Evolutionary conservation across 2,888 invertebrate genomes (phyloP).

Genomic region (Idaea straminata): DNA sequence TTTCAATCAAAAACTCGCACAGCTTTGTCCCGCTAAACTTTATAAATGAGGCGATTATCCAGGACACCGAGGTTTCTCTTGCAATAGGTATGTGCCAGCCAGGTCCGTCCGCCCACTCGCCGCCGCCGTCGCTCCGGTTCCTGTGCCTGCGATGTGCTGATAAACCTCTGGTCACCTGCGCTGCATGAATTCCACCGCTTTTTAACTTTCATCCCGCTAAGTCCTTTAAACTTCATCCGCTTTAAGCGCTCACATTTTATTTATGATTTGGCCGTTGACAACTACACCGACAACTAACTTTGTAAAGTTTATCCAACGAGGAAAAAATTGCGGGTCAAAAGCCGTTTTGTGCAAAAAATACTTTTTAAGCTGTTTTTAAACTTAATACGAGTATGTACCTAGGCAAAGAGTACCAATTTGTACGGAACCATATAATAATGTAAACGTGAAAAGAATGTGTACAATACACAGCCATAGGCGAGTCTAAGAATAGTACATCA

Average conservation of each 20-base stretch:
- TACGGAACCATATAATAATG: slow-evolving; percentile 40
- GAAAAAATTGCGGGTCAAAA: slow-evolving; percentile 31
- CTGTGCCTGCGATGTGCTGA: slow-evolving; percentile 63
- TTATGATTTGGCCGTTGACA: slow-evolving; percentile 71
- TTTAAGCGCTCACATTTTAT: slow-evolving; percentile 68
- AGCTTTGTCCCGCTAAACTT: slow-evolving; percentile 79
- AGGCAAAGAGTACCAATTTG: slow-evolving; percentile 15
- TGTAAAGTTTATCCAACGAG: slow-evolving; percentile 47
- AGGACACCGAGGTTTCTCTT: slow-evolving; percentile 54
- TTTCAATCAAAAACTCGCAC: slow-evolving; percentile 80
- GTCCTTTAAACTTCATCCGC: slow-evolving; percentile 73
- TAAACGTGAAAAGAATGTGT: slow-evolving; percentile 58
- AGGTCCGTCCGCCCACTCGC: slow-evolving; percentile 28
- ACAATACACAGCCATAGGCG: slow-evolving; percentile 55
- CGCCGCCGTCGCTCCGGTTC: slow-evolving; percentile 24
- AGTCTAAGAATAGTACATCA: slow-evolving; percentile 63
- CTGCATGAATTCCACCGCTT: slow-evolving; percentile 77
- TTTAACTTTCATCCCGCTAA: slow-evolving; percentile 75
- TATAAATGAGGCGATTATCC: slow-evolving; percentile 81
- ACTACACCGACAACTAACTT: slow-evolving; percentile 57
- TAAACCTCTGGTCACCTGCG: slow-evolving; percentile 77
- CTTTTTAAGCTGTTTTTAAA: not conserved
- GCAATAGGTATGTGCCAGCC: slow-evolving; percentile 62
- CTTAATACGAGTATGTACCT: not conserved
- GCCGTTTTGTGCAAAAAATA: slow-evolving; percentile 10